Evolutionary conservation across 1,140 invertebrate species (phyloP).

Genomic region (Bicyclus anynana): DNA sequence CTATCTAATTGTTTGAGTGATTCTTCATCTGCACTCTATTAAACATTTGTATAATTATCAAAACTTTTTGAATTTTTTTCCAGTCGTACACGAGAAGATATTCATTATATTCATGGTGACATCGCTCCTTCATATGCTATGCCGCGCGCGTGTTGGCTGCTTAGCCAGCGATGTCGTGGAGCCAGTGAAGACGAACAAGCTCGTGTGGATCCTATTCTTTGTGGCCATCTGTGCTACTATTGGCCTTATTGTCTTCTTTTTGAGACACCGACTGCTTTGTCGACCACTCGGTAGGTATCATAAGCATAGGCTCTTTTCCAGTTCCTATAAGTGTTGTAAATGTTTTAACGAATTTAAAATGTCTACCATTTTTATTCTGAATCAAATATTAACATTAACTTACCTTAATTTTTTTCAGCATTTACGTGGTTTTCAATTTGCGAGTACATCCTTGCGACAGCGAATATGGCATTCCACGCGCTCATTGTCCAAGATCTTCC

Average conservation of each 20-base stretch:
- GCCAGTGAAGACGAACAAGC: slow-evolving; percentile 63
- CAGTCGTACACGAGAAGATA: slow-evolving; percentile 94
- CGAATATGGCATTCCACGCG: slow-evolving; percentile 95
- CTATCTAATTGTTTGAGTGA: too few relatives aligned
- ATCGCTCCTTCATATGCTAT: slow-evolving; percentile 91
- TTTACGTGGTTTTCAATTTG: slow-evolving; percentile 96
- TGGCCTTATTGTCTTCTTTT: slow-evolving; percentile 90
- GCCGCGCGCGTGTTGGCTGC: slow-evolving; percentile 71
- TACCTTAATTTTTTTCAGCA: slow-evolving; percentile 79
- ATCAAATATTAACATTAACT: too few relatives aligned
- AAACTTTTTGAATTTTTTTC: slow-evolving; percentile 54
- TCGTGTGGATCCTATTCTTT: slow-evolving; percentile 82
- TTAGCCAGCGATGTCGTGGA: slow-evolving; percentile 52
- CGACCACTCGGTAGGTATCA: slow-evolving; percentile 88
- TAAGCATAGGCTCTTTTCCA: too few relatives aligned
- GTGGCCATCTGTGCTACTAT: slow-evolving; percentile 87
- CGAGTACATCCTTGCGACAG: slow-evolving; percentile 92
- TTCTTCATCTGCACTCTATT: too few relatives aligned
- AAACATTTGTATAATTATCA: too few relatives aligned
- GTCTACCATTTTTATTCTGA: too few relatives aligned
- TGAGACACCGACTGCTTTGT: slow-evolving; percentile 91
- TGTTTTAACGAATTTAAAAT: too few relatives aligned
- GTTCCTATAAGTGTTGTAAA: too few relatives aligned
- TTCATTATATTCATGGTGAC: slow-evolving; percentile 95
- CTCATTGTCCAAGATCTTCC: slow-evolving; percentile 92